Evolutionary conservation across 2,888 invertebrate genomes (phyloP), one percentile per base, ranked within the genome.

Genomic region (Aphidoletes aphidimyza): DNA sequence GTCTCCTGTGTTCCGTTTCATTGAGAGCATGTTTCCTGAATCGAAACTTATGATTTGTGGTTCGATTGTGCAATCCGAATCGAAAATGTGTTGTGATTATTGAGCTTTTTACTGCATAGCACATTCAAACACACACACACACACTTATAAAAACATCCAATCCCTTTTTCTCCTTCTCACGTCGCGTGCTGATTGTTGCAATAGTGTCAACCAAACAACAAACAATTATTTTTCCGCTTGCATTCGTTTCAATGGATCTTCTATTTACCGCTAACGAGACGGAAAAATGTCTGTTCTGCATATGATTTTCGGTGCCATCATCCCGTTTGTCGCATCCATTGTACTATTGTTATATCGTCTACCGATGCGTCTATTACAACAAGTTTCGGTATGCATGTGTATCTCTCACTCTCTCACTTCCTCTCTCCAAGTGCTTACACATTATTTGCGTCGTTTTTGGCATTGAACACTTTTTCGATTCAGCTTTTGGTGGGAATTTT

Each of bases 161-260:
- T n/a, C n/a, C n/a, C n/a, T n/a, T n/a, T n/a, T n/a, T 6, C 3
- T 54, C 34, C 14, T 34, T 69, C 3, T 69, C 69, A 30, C 14
- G 30, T 69, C 30, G 34, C 69, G 69, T 30, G 3, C 34, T 26
- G 11, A 2, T 2, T 22, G 26, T 69, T 69, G 69, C 34, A 69
- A 69, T 69, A 69, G 69, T 69, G 69, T 69, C 69, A 69, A 34
- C 69, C 14, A 30, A 69, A 69, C 69, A 69, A 69, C 69, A 30
- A 69, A 69, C 69, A 69, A 69, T 69, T 69, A 69, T 69, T 69
- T 69, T 69, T 69, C 69, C 69, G 69, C 69, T 69, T 69, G 69
- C 30, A 69, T 69, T 69, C 30, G 34, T 69, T 14, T 34, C 19
- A 69, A 69, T 69, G 17, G 69, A 69, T 69, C 30, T 54, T 69